A percentile compares a stretch with the other conserved stretches of the same genome.
Evolutionary conservation across 1,140 invertebrate genomes (phyloP).

Genomic region (Drosophila lowei): DNA sequence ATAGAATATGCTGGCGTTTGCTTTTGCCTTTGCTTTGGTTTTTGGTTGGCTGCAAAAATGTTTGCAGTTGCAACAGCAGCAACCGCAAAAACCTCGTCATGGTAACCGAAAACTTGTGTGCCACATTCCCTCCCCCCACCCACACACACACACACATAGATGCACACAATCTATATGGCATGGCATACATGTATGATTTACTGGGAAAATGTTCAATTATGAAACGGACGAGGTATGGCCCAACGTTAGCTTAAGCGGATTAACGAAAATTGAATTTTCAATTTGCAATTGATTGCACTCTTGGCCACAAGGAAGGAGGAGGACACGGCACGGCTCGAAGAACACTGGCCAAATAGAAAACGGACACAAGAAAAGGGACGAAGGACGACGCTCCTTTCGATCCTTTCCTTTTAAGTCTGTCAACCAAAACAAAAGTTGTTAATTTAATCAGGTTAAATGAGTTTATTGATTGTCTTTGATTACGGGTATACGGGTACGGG

Average conservation of each 20-base stretch:
- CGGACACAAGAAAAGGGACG: constrained; percentile 9
- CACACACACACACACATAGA: not conserved
- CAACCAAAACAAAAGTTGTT: constrained; percentile 43
- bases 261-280: constrained; percentile 78
- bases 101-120: constrained; percentile 37
- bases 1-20: constrained; percentile 32
- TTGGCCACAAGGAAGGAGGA: constrained; percentile 12
- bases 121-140: not conserved
- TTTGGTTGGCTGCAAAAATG: constrained; percentile 31
- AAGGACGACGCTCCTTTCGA: not conserved
- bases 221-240: constrained; percentile 37
- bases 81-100: constrained; percentile 37
- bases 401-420: constrained; percentile 12
- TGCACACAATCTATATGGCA: not conserved
- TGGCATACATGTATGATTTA: not conserved
- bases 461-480: constrained; percentile 46
- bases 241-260: constrained; percentile 70
- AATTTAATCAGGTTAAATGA: constrained; percentile 62
- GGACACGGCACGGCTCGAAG: not conserved
- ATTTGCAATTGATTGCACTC: constrained; percentile 75
- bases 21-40: not conserved
- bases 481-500: constrained; percentile 8
- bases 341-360: too few relatives aligned
- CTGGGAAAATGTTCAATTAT: constrained; percentile 36
- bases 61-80: constrained; percentile 36